A percentile compares a stretch with the other conserved stretches of the same genome.
phyloP scores from a whole-genome alignment of 2,113 vertebrate genomes.

The Megaceryle torquata region DNA sequence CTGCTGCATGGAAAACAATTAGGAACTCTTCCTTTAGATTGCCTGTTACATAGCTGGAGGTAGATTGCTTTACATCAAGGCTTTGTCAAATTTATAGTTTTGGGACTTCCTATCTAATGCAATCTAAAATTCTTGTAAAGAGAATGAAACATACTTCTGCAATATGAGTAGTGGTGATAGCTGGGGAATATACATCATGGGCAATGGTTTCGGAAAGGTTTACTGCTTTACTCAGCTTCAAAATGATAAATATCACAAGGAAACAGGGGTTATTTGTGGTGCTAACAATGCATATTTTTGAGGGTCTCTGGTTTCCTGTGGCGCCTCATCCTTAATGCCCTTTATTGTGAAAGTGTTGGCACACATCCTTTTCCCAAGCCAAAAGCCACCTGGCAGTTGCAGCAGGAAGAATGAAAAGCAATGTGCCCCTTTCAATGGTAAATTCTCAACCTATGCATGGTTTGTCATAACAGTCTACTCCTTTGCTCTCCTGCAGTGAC shows the following conservation, averaged over 20 bases:
- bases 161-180: not conserved
- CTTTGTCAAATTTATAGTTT: not conserved
- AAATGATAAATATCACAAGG: not conserved
- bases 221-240: not conserved
- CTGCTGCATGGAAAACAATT: not conserved
- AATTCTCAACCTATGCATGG: not conserved
- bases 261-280: not conserved
- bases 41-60: not conserved
- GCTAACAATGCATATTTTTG: conserved; percentile 17
- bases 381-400: conserved; percentile 29
- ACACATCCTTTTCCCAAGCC: conserved; percentile 47
- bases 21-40: not conserved
- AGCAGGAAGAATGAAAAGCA: conserved; percentile 30
- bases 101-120: not conserved
- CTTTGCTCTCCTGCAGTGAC: not conserved
- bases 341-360: not conserved
- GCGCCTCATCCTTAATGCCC: not conserved
- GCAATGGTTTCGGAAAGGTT: not conserved
- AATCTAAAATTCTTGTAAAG: not conserved
- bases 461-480: not conserved
- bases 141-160: not conserved
- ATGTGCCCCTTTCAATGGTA: not conserved
- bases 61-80: not conserved
- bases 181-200: not conserved
- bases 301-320: conserved; percentile 48